These are phyloP conservation scores for Hypsopygia costalis DNA, from an alignment of 2,888 invertebrate species.

Conservation along the genomic window DNA sequence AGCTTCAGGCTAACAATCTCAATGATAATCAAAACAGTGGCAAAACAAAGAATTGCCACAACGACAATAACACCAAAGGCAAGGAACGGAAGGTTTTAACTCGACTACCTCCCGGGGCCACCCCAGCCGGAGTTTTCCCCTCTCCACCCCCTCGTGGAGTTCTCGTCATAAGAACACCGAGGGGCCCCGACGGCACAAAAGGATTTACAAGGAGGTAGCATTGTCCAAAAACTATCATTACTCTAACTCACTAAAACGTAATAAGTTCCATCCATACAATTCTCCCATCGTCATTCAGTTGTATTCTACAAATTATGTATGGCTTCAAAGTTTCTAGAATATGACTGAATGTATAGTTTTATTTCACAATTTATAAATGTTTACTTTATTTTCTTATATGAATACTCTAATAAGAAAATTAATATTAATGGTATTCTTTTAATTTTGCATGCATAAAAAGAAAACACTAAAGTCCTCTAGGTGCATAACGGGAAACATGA, in stretches of 20 bases:
- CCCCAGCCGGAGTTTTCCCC: constrained; percentile 55
- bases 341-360: constrained; percentile 16
- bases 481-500: too few species aligned
- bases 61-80: constrained; percentile 55
- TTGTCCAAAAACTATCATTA: constrained; percentile 20
- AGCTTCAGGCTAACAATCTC: constrained; percentile 65
- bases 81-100: constrained; percentile 65
- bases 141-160: constrained; percentile 71
- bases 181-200: constrained; percentile 89
- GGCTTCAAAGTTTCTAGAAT: background rate
- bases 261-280: constrained; percentile 45
- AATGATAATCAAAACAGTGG: constrained; percentile 51
- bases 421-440: too few species aligned
- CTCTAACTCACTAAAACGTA: constrained; percentile 30
- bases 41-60: constrained; percentile 48
- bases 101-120: constrained; percentile 57
- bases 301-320: too few species aligned
- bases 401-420: too few species aligned
- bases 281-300: too few species aligned
- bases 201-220: constrained; percentile 72
- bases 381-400: background rate
- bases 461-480: too few species aligned
- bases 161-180: constrained; percentile 85
- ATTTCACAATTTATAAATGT: constrained; percentile 29
- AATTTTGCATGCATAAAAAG: too few species aligned